These are phyloP conservation scores for Drosophila rufa DNA, from an alignment of 1,140 invertebrate genomes.

Conservation along the genomic window DNA sequence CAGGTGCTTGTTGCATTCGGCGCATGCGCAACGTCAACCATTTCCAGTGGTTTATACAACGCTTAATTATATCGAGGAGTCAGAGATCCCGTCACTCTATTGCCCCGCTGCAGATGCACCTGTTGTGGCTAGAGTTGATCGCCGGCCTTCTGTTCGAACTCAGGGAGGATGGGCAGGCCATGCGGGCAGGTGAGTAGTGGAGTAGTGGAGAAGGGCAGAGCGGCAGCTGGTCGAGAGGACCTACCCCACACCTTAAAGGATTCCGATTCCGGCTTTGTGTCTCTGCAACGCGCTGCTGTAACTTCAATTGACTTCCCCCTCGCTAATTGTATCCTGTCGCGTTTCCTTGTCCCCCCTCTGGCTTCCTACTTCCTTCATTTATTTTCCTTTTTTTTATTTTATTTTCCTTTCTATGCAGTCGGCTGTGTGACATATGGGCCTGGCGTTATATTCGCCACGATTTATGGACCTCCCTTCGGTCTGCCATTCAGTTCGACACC, in stretches of 20 bases:
- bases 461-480: slow-evolving; percentile 64
- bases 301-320: slow-evolving; percentile 77
- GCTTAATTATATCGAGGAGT: slow-evolving; percentile 68
- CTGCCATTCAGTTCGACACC: slow-evolving; percentile 64
- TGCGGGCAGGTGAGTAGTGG: slow-evolving; percentile 67
- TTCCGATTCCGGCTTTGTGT: slow-evolving; percentile 54
- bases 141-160: slow-evolving; percentile 34
- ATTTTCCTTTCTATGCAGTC: slow-evolving; percentile 31
- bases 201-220: slow-evolving; percentile 1
- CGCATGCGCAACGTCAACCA: slow-evolving; percentile 67
- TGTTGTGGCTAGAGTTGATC: slow-evolving; percentile 59
- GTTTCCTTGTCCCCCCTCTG: slow-evolving; percentile 47
- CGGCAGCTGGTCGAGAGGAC: slow-evolving; percentile 65
- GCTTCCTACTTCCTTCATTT: slow-evolving; percentile 13
- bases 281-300: slow-evolving; percentile 52
- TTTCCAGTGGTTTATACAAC: slow-evolving; percentile 59
- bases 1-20: slow-evolving; percentile 56
- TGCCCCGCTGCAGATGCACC: slow-evolving; percentile 53
- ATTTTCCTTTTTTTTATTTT: slow-evolving; percentile 37
- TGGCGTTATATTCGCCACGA: slow-evolving; percentile 76
- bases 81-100: slow-evolving; percentile 16
- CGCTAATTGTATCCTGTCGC: slow-evolving; percentile 73
- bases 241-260: slow-evolving; percentile 47
- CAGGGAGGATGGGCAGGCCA: slow-evolving; percentile 8
- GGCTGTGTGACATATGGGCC: slow-evolving; percentile 66